Percentiles rank a stretch among this genome's conserved stretches.
These are phyloP conservation scores for Ramphastos sulfuratus DNA, from an alignment of 2,113 vertebrate genomes.

Conservation along the genomic window DNA sequence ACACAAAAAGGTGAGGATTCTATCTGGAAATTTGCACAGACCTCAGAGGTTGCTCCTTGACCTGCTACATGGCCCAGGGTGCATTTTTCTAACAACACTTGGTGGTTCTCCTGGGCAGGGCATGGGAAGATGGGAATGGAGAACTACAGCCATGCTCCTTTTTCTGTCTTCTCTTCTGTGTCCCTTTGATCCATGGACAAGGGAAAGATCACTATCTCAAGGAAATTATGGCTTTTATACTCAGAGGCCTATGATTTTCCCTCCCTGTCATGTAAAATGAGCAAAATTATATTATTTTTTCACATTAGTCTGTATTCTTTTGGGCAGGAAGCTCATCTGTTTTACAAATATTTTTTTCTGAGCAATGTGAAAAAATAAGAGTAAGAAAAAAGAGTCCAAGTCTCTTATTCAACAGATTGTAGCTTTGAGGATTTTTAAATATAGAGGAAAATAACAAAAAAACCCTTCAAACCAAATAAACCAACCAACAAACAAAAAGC, in stretches of 20 bases:
- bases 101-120: not conserved
- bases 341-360: not conserved
- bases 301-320: not conserved
- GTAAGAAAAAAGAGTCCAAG: not conserved
- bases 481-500: no score
- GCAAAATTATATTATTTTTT: not conserved
- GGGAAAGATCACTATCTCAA: not conserved
- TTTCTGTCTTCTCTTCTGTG: not conserved
- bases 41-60: not conserved
- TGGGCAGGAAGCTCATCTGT: not conserved
- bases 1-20: not conserved
- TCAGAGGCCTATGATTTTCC: not conserved
- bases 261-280: not conserved
- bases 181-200: not conserved
- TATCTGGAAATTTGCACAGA: not conserved
- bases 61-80: not conserved
- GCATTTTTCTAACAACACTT: not conserved
- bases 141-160: not conserved
- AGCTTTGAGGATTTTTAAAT: not conserved
- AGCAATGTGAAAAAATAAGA: not conserved
- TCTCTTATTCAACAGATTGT: not conserved
- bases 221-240: not conserved
- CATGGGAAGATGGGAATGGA: fast-evolving
- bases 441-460: no score
- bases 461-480: no score